These are phyloP conservation scores for Yponomeuta malinellus DNA, from an alignment of 2,888 invertebrate genomes.

Conservation along the genomic window DNA sequence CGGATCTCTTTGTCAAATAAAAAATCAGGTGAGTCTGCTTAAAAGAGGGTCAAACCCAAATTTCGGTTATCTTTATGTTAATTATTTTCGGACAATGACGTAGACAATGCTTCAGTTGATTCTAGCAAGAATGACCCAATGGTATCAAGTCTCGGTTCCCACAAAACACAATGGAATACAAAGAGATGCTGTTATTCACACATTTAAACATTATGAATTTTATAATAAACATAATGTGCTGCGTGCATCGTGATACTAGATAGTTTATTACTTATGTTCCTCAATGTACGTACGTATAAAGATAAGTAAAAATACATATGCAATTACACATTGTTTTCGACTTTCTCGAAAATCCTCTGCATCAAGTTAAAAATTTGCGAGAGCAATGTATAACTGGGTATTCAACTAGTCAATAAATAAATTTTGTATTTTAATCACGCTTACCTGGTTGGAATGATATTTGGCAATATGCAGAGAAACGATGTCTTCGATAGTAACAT, in stretches of 20 bases:
- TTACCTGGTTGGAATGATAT: no score
- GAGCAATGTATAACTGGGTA: no score
- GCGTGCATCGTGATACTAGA: background rate
- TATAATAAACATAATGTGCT: background rate
- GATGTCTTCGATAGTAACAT: no score
- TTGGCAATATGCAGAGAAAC: no score
- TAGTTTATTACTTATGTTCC: no score
- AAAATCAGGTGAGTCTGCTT: background rate
- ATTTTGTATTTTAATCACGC: no score
- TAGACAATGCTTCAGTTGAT: constrained; percentile 29
- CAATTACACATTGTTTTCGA: no score
- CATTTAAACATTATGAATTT: constrained; percentile 58
- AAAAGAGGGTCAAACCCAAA: background rate
- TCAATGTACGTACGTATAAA: no score
- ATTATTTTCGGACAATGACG: constrained; percentile 4
- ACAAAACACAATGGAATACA: constrained; percentile 63
- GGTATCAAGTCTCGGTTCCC: constrained; percentile 57
- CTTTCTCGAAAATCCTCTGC: no score
- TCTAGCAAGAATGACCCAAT: constrained; percentile 33
- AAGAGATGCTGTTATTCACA: constrained; percentile 75
- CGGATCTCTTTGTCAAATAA: background rate
- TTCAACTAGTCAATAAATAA: no score
- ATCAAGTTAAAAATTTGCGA: no score
- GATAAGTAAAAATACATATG: no score
- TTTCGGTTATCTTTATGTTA: background rate